phyloP scores from a whole-genome alignment of 2,888 invertebrate genomes.

The Anagyrus pseudococci region DNA sequence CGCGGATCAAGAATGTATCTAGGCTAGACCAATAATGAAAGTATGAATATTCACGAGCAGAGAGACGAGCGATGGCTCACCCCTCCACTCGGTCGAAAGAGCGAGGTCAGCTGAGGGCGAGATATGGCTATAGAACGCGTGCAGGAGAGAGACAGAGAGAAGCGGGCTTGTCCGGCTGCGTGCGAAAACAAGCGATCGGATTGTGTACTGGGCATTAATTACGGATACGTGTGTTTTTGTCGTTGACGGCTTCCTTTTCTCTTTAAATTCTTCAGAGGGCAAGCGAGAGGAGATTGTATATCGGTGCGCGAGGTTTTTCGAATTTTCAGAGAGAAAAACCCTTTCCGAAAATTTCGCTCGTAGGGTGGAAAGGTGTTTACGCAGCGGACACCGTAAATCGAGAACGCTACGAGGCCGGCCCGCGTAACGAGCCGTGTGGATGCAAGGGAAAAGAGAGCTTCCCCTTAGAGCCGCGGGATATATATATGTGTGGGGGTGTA shows the following conservation, averaged over 20 bases:
- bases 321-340: too few species aligned
- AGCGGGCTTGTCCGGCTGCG: not conserved
- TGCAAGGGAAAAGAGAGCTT: not conserved
- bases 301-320: too few species aligned
- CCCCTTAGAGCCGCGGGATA: not conserved
- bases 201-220: conserved; percentile 24
- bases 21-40: conserved; percentile 45
- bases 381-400: not conserved
- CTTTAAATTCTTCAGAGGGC: too few species aligned
- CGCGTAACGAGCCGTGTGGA: too few species aligned
- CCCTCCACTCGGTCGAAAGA: too few species aligned
- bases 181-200: conserved; percentile 9
- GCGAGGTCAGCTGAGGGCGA: not conserved
- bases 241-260: not conserved
- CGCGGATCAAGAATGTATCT: conserved; percentile 35
- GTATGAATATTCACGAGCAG: conserved; percentile 50
- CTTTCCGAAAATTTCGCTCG: too few species aligned
- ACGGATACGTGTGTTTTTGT: not conserved
- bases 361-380: too few species aligned
- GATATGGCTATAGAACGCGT: too few species aligned
- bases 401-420: too few species aligned
- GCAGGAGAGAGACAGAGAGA: too few species aligned
- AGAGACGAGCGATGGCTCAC: conserved; percentile 3
- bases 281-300: too few species aligned
- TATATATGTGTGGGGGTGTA: too few species aligned